Evolutionary conservation across 2,888 invertebrate species (phyloP), one percentile per base, ranked within the genome.

Genomic region (Platerodrilus igneus): DNA sequence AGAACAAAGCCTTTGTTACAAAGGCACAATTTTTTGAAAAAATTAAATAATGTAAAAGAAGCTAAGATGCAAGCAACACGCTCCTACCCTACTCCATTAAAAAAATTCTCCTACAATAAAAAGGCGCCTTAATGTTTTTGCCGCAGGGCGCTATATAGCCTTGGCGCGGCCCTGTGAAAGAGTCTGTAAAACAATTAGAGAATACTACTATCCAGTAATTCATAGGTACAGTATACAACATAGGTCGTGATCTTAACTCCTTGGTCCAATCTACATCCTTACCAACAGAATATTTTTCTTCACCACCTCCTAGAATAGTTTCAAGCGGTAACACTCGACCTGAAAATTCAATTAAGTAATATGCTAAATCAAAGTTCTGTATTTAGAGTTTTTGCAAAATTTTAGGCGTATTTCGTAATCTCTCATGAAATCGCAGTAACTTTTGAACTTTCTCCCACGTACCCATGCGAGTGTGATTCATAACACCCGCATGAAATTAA

Each of bases 221-320:
- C 15, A 74, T 47, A 2, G 55, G 48, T 0, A 67, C 72, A 0
- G 68, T 43, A 0, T 63, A 36, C 21, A 68, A 68, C 73, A 78
- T 72, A 0, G 60, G 44, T 1, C 53, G 62, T 0, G 68, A 63
- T 45, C 84, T 70, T 60, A 91, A 73, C 19, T 79, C 78, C 1
- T 70, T 63, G 0, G 84, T 83, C 91, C 93, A 94, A 35, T 92
- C 88, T 0, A 85, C 88, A 1, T 73, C 71, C 0, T 68, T 64
- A 8, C 79, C 82, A 1, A 71, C 65, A 1, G 58, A 40, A 23
- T 63, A 56, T 31, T 61, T 59, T 10, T 4, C 14, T 6, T 30
- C 23, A 4, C 13, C 18, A 31, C 57, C 59, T 17, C 73, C 79
- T 0, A 73, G 5, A 2, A 92, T 84, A 1, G 56, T 65, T 56